Evolutionary conservation across 2,888 invertebrate species (phyloP).

Genomic region (Allolobophora icterica): DNA sequence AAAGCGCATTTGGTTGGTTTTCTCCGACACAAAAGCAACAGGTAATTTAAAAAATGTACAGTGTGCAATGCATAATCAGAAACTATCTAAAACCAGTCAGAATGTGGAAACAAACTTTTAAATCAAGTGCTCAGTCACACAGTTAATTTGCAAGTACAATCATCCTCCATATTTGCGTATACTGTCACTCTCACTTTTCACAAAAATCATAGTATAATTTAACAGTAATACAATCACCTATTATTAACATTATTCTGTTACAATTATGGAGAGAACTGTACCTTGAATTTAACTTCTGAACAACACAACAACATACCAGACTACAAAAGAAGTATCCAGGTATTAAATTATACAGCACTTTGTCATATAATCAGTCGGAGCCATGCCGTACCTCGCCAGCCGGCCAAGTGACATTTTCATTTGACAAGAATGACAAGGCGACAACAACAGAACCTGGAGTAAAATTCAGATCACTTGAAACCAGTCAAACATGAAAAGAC

Average conservation of each 20-base stretch:
- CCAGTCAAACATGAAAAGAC: not conserved
- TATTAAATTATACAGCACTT: not conserved
- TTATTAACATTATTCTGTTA: slow-evolving; percentile 1
- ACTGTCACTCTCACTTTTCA: not conserved
- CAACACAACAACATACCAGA: not conserved
- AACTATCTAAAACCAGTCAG: not conserved
- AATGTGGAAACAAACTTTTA: not conserved
- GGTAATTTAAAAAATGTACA: not conserved
- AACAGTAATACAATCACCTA: not conserved
- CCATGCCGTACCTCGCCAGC: not conserved
- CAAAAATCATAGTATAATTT: not conserved
- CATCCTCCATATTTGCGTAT: not conserved
- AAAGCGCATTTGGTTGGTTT: not conserved
- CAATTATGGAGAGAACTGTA: not conserved
- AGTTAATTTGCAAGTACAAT: not conserved
- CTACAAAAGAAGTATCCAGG: slow-evolving; percentile 13
- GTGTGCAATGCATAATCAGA: not conserved
- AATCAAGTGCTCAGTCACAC: not conserved
- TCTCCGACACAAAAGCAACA: not conserved
- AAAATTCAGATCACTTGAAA: not conserved
- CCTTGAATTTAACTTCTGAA: not conserved
- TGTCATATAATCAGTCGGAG: not conserved
- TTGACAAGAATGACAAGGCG: too few species aligned
- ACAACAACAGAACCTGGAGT: not conserved
- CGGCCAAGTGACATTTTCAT: too few species aligned